Percentiles rank a stretch among this genome's conserved stretches.
These are phyloP conservation scores for Nycticebus coucang DNA, from an alignment of 2,113 vertebrate genomes.

Conservation along the genomic window DNA sequence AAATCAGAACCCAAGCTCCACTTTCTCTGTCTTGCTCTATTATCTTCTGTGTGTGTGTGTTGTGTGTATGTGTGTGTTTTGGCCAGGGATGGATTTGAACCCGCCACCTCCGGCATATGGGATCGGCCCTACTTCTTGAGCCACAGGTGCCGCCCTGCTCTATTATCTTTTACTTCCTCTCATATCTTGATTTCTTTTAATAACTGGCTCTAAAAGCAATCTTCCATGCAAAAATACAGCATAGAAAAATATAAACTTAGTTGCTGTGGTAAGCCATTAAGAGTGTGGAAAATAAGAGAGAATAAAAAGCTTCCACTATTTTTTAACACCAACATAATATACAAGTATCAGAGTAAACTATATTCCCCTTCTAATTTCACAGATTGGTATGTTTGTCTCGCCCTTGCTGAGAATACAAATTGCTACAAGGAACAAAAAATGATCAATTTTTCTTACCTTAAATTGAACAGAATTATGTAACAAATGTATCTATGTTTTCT, in stretches of 20 bases:
- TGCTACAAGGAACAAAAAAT: not conserved
- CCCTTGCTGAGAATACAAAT: constrained; percentile 45
- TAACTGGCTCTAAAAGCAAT: not conserved
- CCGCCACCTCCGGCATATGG: too few relatives aligned
- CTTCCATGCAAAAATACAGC: not conserved
- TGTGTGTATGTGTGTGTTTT: too few relatives aligned
- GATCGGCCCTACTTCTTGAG: too few relatives aligned
- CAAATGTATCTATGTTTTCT: constrained; percentile 7
- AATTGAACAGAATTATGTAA: not conserved
- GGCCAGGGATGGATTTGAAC: too few relatives aligned
- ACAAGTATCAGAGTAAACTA: not conserved
- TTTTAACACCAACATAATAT: constrained; percentile 43
- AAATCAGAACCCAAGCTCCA: not conserved
- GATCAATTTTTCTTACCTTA: constrained; percentile 9
- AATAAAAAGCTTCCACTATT: not conserved
- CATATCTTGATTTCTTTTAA: not conserved
- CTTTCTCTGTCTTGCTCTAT: not conserved
- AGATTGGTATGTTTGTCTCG: not conserved
- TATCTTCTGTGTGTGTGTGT: too few relatives aligned
- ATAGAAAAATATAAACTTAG: constrained; percentile 4
- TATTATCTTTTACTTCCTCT: not conserved
- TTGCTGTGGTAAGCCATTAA: not conserved
- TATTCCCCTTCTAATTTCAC: constrained; percentile 4
- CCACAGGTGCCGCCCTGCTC: too few relatives aligned
- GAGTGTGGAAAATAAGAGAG: not conserved